Evolutionary conservation across 2,113 vertebrate genomes (phyloP), one percentile per base, ranked within the genome.

Genomic region (Electrona antarctica): DNA sequence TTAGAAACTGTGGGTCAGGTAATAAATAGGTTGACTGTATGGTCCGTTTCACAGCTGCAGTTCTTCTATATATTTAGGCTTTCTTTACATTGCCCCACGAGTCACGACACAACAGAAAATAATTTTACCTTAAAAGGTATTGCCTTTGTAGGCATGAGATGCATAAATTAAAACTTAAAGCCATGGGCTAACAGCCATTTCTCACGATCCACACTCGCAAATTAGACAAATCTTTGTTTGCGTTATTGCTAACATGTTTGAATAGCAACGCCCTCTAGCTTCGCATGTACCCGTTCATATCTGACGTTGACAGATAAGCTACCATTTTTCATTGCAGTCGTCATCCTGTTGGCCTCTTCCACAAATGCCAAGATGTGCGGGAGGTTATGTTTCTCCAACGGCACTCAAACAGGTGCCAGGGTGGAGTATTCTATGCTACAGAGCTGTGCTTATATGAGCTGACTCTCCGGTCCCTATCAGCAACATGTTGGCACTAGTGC

Each of bases 381-480:
- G 61, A 69, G 74, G 51, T 84, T 57, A 51, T 28, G 60, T 79
- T 77, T 76, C 76, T 54, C 1, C 55, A 0, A 12, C 50, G 61
- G 47, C 8, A 8, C 57, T 66, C 0, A 21, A 46, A 11, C 14
- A 41, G 63, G 59, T 45, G 41, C 8, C 12, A 3, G 14, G 63
- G 21, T 8, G 1, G 47, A 7, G 51, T 13, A 52, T 56, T 15
- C 29, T 14, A n/a, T 12, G 58, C 7, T 47, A 63, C 33, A 21
- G 8, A 48, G 29, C 8, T 14, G 7, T 15, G 49, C 10, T 57
- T 57, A 21, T 13, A 28, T 10, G 50, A 55, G 33, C 60, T 47
- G 61, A 56, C 55, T 13, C 51, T 41, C 55, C 55, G 7, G n/a
- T 58, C 54, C 14, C 21, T 68, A 54, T 13, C 8, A 47, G 66